These are phyloP conservation scores for Orthonevra nobilis DNA, from an alignment of 2,888 invertebrate species.

Conservation along the genomic window DNA sequence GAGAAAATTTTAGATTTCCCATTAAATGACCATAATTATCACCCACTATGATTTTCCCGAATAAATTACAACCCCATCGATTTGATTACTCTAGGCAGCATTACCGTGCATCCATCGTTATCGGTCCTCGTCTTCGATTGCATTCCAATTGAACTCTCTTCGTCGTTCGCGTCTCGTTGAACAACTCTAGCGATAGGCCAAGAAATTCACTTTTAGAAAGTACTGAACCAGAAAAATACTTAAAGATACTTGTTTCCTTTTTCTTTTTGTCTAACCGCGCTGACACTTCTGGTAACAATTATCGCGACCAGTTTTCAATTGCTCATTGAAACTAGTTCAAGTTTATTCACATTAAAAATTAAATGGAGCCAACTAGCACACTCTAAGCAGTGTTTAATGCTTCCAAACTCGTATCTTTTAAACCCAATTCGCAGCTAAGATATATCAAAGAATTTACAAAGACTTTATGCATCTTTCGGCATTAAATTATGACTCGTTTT, in stretches of 20 bases:
- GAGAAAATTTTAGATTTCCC: too few species aligned
- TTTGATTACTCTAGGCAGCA: too few species aligned
- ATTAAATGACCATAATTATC: too few species aligned
- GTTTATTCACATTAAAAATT: constrained; percentile 27
- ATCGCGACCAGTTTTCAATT: constrained; percentile 44
- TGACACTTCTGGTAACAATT: constrained; percentile 21
- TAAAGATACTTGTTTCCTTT: constrained; percentile 29
- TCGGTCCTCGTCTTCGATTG: constrained; percentile 9
- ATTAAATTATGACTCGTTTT: background rate
- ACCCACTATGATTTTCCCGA: too few species aligned
- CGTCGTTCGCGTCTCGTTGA: background rate
- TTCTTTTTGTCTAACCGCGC: background rate
- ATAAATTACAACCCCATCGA: too few species aligned
- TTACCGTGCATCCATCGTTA: too few species aligned
- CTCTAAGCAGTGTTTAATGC: constrained; percentile 17
- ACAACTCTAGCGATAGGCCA: constrained; percentile 2
- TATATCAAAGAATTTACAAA: background rate
- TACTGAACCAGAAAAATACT: constrained; percentile 46
- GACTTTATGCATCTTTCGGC: constrained; percentile 23
- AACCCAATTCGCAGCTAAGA: constrained; percentile 11
- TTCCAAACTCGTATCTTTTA: background rate
- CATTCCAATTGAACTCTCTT: constrained; percentile 31
- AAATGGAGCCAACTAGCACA: constrained; percentile 3
- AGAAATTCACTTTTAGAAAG: constrained; percentile 66
- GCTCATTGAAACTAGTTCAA: constrained; percentile 43